These are phyloP conservation scores for Folsomia manolachei DNA, from an alignment of 2,888 invertebrate species.

Conservation along the genomic window DNA sequence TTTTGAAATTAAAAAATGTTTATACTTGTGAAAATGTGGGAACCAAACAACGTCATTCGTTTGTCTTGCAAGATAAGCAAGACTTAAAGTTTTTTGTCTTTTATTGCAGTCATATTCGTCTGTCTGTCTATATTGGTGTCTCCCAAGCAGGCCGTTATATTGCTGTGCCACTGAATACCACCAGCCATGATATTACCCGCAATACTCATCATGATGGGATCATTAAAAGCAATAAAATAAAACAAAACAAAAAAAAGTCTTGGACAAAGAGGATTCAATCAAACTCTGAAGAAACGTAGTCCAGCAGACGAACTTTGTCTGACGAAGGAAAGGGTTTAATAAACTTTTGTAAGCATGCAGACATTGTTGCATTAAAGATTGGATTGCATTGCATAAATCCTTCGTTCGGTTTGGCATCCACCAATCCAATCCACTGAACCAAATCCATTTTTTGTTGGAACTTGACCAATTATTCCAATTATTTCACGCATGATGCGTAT, in stretches of 20 bases:
- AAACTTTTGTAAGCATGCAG: neutral
- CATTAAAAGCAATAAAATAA: constrained; percentile 3
- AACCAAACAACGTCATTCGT: neutral
- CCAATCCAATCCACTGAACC: neutral
- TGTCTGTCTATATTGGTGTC: no score
- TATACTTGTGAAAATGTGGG: neutral
- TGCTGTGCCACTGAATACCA: no score
- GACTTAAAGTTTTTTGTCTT: no score
- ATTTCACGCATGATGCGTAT: constrained; percentile 5
- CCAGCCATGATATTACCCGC: neutral
- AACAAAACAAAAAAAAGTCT: neutral
- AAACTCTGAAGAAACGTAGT: neutral
- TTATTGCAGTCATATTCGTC: no score
- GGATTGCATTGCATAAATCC: constrained; percentile 3
- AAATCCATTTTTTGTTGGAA: neutral
- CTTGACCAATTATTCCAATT: constrained; percentile 8
- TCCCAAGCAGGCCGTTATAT: no score
- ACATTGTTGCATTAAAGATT: no score
- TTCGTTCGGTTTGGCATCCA: neutral
- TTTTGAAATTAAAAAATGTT: neutral
- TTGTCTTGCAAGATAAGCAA: no score
- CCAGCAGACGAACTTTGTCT: no score
- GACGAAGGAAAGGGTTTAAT: neutral
- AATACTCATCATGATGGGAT: neutral
- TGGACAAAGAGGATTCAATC: constrained; percentile 3